A percentile compares a stretch with the other conserved stretches of the same genome.
Evolutionary conservation across 2,888 invertebrate species (phyloP).

Genomic region (Danaus chrysippus): DNA sequence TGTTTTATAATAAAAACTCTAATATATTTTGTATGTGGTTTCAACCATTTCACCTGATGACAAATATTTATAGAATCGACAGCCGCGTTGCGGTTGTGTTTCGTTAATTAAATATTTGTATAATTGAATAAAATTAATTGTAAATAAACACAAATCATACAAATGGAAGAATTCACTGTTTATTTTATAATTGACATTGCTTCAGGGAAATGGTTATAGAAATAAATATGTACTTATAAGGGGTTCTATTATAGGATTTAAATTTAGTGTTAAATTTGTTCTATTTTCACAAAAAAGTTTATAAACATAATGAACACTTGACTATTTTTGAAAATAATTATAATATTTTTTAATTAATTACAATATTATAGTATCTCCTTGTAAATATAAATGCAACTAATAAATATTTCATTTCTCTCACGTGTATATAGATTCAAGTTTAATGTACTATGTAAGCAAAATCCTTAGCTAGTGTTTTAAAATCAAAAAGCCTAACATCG

Average conservation of each 20-base stretch:
- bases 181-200: slow-evolving; percentile 14
- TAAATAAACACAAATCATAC: slow-evolving; percentile 21
- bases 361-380: too few relatives aligned
- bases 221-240: not conserved
- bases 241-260: not conserved
- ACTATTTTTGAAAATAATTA: too few relatives aligned
- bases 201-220: slow-evolving; percentile 8
- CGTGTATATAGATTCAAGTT: not conserved
- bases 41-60: slow-evolving; percentile 16
- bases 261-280: not conserved
- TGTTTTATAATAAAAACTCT: not conserved
- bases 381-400: not conserved
- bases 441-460: not conserved
- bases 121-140: slow-evolving; percentile 20
- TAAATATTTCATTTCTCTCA: not conserved
- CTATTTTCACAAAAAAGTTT: too few relatives aligned
- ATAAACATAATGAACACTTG: too few relatives aligned
- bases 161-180: slow-evolving; percentile 14
- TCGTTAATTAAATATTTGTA: slow-evolving; percentile 26
- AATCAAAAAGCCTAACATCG: slow-evolving; percentile 19
- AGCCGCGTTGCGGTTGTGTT: slow-evolving; percentile 18
- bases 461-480: slow-evolving; percentile 2
- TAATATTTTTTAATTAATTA: too few relatives aligned
- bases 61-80: slow-evolving; percentile 14
- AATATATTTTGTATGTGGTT: slow-evolving; percentile 10